Evolutionary conservation across 1,140 invertebrate genomes (phyloP).

Genomic region (Pachyrhynchus sulphureomaculatus): DNA sequence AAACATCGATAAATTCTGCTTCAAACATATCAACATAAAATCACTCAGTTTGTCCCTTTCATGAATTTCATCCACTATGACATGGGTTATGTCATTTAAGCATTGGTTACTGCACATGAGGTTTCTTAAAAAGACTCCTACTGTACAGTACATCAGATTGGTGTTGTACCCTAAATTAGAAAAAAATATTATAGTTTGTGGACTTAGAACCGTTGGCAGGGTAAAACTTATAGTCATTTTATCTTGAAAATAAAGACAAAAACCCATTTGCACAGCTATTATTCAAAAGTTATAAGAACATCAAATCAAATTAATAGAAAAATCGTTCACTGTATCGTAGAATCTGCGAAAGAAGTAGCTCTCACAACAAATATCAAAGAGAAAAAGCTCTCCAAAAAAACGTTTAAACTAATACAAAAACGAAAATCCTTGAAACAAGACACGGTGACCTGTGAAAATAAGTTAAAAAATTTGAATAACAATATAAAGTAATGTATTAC

Average conservation of each 20-base stretch:
- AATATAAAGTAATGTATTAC: too few species aligned
- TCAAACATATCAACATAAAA: slow-evolving; percentile 84
- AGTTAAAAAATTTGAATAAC: too few species aligned
- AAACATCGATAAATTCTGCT: slow-evolving; percentile 72
- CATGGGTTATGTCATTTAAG: slow-evolving; percentile 70
- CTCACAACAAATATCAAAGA: too few species aligned
- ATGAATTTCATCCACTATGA: slow-evolving; percentile 92
- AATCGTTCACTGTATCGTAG: too few species aligned
- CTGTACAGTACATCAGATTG: slow-evolving; percentile 87
- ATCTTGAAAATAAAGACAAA: background rate
- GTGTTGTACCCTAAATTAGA: slow-evolving; percentile 64
- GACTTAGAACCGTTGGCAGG: background rate
- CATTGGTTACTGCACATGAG: slow-evolving; percentile 72
- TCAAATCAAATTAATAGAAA: too few species aligned
- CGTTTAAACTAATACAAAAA: too few species aligned
- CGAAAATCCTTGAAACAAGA: too few species aligned
- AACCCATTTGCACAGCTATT: background rate
- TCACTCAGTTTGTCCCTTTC: slow-evolving; percentile 92
- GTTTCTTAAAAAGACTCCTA: slow-evolving; percentile 83
- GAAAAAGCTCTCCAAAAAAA: too few species aligned
- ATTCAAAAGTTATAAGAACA: too few species aligned
- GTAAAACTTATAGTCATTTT: background rate
- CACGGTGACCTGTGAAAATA: too few species aligned
- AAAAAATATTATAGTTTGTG: background rate
- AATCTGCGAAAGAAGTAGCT: too few species aligned